Base-by-base conservation (phyloP, 2,113 vertebrate genomes). In the Eudyptes chrysolophus region DNA sequence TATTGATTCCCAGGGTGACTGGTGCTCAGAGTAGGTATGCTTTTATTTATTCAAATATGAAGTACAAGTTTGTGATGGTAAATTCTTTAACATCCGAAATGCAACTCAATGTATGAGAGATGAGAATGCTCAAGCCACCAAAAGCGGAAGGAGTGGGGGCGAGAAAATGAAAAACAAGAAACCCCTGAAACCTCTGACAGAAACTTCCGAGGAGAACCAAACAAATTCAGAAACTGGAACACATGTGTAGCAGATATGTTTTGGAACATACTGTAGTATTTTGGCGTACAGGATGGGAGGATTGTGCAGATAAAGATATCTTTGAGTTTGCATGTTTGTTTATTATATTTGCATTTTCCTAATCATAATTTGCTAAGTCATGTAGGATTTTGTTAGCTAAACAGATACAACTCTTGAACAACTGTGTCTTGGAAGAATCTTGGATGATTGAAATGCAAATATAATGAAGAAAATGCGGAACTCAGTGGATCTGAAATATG, bases 221-320 rank as follows among this genome's bases (percentile, higher is more conserved):
- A 66, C 81, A 90, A 83, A 92, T 36, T 66, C 92, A 90, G 74
- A 92, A 76, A 88, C 46, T 84, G 75, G 36, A 89, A 54, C 69
- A 26, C 36, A 48, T 80, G 54, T 21, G 36, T 49, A 66, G 90
- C 57, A 95, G 95, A 95, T 93, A 96, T 1, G 10, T 89, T 96
- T 79, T 84, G 83, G 52, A 86, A 70, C 58, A 80, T 48, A 10
- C 26, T 79, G 61, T 29, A 62, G 40, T 62, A 34, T 92, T 96
- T 94, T 81, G 78, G 66, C 57, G 49, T 62, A 87, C 94, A 90
- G 90, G 94, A 97, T 96, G 95, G 36, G 74, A 94, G 94, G 61
- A 69, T 81, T 89, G 62, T 68, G 86, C 57, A 92, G 92, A 96
- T 95, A 97, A 90, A 92, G 72, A 21, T 95, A 95, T 97, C 88